Evolutionary conservation across 1,140 invertebrate genomes (phyloP).

Genomic region (Drosophila setifemur): DNA sequence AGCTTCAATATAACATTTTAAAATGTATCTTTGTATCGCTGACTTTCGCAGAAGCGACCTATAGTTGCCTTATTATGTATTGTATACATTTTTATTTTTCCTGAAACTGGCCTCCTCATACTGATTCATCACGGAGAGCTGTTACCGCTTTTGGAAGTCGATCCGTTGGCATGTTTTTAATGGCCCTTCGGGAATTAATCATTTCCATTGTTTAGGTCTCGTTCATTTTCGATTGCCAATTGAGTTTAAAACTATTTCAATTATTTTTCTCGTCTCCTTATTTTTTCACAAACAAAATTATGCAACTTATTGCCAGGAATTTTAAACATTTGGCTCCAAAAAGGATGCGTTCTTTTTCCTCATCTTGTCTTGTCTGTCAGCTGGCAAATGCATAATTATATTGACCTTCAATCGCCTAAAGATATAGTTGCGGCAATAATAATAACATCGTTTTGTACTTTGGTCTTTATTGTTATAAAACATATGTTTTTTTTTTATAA

Average conservation of each 20-base stretch:
- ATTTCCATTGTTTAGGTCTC: slow-evolving; percentile 63
- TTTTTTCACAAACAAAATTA: slow-evolving; percentile 45
- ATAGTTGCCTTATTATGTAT: slow-evolving; percentile 62
- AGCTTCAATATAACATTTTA: slow-evolving; percentile 77
- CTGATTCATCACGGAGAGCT: slow-evolving; percentile 55
- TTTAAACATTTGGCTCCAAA: slow-evolving; percentile 54
- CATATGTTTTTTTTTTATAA: too few relatives aligned
- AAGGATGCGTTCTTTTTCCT: slow-evolving; percentile 9
- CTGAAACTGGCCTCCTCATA: slow-evolving; percentile 30
- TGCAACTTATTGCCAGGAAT: slow-evolving; percentile 78
- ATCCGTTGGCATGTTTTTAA: slow-evolving; percentile 76
- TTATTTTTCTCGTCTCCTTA: slow-evolving; percentile 47
- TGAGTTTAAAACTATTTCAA: slow-evolving; percentile 65
- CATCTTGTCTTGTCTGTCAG: slow-evolving; percentile 24
- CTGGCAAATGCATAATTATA: slow-evolving; percentile 76
- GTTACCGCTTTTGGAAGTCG: slow-evolving; percentile 57
- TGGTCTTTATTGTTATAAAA: too few relatives aligned
- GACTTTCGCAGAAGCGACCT: slow-evolving; percentile 70
- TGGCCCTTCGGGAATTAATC: slow-evolving; percentile 79
- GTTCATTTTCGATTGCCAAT: slow-evolving; percentile 47
- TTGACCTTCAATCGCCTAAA: slow-evolving; percentile 52
- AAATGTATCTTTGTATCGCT: slow-evolving; percentile 79
- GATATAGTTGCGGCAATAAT: too few relatives aligned
- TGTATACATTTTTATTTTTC: slow-evolving; percentile 71
- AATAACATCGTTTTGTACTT: too few relatives aligned